Percentiles rank a stretch among this genome's conserved stretches.
These are phyloP conservation scores for Metacarcinus magister DNA, from an alignment of 2,888 invertebrate genomes.

Conservation along the genomic window DNA sequence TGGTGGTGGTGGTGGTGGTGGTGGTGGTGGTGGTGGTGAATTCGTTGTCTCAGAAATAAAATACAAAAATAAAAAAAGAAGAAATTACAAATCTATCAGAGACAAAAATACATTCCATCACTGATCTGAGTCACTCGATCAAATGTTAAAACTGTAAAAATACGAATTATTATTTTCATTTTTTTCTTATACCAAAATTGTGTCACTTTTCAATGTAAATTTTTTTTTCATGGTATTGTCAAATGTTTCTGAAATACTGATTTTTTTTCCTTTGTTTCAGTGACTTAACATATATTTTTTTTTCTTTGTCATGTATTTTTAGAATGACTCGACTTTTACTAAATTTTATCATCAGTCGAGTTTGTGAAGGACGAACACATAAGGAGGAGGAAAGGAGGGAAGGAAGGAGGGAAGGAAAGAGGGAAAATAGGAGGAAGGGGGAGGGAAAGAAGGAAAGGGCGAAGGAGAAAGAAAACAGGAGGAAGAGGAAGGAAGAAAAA, in stretches of 20 bases:
- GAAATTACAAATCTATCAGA: too few species aligned
- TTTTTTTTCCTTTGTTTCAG: not conserved
- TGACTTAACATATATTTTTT: not conserved
- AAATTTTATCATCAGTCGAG: not conserved
- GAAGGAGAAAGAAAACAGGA: not conserved
- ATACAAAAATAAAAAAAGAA: too few species aligned
- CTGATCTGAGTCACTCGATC: not conserved
- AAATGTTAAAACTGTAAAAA: not conserved
- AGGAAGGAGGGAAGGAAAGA: not conserved
- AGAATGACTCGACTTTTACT: not conserved
- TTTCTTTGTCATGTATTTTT: not conserved
- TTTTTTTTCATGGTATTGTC: not conserved
- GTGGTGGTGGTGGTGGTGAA: too few species aligned
- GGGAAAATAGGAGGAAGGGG: not conserved
- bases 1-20: too few species aligned
- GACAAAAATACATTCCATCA: too few species aligned
- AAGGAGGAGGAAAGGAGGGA: not conserved
- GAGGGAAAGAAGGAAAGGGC: not conserved
- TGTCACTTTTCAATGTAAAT: not conserved
- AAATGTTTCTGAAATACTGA: not conserved
- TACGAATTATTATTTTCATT: not conserved
- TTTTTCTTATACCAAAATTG: not conserved
- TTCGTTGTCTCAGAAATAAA: too few species aligned
- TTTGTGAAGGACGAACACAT: not conserved
- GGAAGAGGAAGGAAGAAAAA: not conserved